These are phyloP conservation scores for Pristis pectinata DNA, from an alignment of 2,797 vertebrate species.

Conservation along the genomic window DNA sequence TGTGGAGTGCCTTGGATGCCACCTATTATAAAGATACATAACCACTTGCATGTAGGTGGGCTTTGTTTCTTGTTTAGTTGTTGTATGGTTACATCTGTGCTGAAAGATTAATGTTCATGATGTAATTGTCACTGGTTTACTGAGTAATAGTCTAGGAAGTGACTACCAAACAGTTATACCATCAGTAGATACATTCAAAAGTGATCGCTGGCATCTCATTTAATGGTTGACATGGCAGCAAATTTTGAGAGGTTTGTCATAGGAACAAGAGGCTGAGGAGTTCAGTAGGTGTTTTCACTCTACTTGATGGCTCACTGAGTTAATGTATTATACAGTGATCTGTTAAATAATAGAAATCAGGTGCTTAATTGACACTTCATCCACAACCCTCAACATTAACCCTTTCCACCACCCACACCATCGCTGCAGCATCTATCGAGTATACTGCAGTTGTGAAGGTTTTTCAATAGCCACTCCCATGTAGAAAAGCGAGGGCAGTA, in stretches of 20 bases:
- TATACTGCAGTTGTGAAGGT: no score
- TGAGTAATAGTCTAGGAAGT: neutral
- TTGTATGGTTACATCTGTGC: neutral
- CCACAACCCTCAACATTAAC: no score
- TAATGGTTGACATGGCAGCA: neutral
- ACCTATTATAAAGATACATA: neutral
- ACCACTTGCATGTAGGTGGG: neutral
- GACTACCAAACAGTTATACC: neutral
- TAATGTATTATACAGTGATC: neutral
- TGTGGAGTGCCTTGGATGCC: neutral
- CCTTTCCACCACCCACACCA: no score
- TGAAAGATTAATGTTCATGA: neutral
- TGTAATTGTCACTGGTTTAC: neutral
- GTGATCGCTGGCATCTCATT: neutral
- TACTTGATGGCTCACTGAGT: neutral
- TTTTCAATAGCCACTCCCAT: no score
- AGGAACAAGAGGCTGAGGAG: neutral
- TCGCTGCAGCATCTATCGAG: no score
- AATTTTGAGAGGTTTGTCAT: neutral
- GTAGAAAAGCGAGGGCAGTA: no score
- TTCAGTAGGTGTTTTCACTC: neutral
- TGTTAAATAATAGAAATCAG: neutral
- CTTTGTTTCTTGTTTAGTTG: neutral
- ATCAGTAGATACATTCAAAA: neutral
- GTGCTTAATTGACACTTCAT: no score